phyloP scores from a whole-genome alignment of 2,113 vertebrate genomes.

The Oncorhynchus kisutch region DNA sequence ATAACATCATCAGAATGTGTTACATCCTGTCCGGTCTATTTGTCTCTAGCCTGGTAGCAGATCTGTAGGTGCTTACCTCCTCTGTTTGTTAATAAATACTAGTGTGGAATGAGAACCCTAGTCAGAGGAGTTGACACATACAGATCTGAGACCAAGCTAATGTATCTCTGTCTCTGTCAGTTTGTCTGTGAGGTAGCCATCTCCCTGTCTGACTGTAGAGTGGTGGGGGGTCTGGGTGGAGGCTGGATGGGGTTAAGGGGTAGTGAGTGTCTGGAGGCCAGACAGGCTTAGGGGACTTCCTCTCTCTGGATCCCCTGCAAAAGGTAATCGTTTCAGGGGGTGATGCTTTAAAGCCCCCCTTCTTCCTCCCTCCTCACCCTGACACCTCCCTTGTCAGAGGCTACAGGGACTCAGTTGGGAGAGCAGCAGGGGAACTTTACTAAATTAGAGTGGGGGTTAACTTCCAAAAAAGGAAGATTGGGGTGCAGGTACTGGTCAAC shows the following conservation, averaged over 20 bases:
- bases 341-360: conserved; percentile 56
- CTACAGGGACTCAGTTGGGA: conserved; percentile 54
- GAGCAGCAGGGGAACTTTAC: neutral
- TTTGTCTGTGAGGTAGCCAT: neutral
- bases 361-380: conserved; percentile 37
- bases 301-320: conserved; percentile 56
- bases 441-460: conserved; percentile 6
- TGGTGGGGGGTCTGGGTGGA: too few species aligned
- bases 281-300: too few species aligned
- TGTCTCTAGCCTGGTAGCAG: too few species aligned
- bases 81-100: too few species aligned
- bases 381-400: conserved; percentile 45
- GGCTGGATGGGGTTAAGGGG: neutral
- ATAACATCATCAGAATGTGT: neutral
- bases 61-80: too few species aligned
- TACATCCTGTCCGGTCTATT: too few species aligned
- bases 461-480: neutral
- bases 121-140: too few species aligned
- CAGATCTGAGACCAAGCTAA: too few species aligned
- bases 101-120: too few species aligned
- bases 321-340: conserved; percentile 38
- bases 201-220: neutral
- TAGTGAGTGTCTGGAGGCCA: neutral
- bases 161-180: neutral
- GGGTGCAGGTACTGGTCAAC: neutral